Base-by-base conservation (phyloP, 2,888 invertebrate genomes). In the Pocota personata region DNA sequence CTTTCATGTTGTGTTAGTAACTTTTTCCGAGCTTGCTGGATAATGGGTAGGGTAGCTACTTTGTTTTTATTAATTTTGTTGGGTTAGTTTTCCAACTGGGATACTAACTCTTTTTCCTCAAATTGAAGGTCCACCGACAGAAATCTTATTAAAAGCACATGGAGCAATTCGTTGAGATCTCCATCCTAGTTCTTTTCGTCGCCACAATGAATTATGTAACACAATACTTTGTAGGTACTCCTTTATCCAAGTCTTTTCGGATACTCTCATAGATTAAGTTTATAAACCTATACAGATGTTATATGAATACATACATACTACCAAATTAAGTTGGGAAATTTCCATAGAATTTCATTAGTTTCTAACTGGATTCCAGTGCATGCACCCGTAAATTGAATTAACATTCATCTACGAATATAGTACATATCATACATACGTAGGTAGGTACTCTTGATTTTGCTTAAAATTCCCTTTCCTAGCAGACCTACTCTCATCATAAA, bases 381-480 rank as follows among this genome's bases (percentile, higher is more conserved):
- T 72, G 72, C 19, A 60, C 48, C 48, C 72, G 72, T 60, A 72
- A 60, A 72, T 60, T 72, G 48, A 72, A 72, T 72, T 72, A 58
- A 58, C 46, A 72, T 72, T 58, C 58, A 58, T 71, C 62, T 40
- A 14, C 6, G 14, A 40, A 30, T 12, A 3, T 14, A 55, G 3
- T 2, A 24, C n/a, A n/a, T n/a, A n/a, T n/a, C n/a, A n/a, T n/a
- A n/a, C n/a, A 10, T 30, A 55, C 12, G 6, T 16, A 30, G 30
- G 55, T 55, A 27, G 27, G 55, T 55, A 27, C 14, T 19, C 19
- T 10, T 8, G 16, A 19, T 12, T 43, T 6, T 62, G 30, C 30
- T 43, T 30, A 43, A 43, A 62, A 62, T 62, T 43, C 30, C 32
- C 71, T 71, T 58, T 58, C 14, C 46, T 71, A 3, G 6, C 4